Evolutionary conservation across 2,888 invertebrate species (phyloP), one percentile per base, ranked within the genome.

Genomic region (Hartigia nigra): DNA sequence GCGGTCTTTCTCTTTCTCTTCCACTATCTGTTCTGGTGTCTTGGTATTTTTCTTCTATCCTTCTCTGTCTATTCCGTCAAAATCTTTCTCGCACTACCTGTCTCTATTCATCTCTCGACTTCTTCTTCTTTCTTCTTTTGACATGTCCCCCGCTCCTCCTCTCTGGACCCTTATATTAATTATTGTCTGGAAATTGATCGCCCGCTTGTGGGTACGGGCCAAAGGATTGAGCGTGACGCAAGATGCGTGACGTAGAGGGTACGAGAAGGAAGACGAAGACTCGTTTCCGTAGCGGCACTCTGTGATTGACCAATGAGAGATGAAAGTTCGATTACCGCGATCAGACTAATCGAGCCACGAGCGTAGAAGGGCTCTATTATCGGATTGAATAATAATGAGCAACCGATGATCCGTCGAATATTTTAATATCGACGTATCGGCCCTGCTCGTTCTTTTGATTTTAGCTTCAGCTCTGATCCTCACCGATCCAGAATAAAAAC

Each of bases 51-150:
- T 32, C 69, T 72, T 78, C 79, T 77, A 76, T 79, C 80, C 75
- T 76, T 75, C 76, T 72, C 79, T 74, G 37, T 79, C 35, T 35
- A 70, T 74, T 78, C 74, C 72, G 76, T 77, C 74, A 81, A 72
- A 31, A 75, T 81, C 77, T 75, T 74, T 37, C 34, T 39, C 36
- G 23, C 37, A 36, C 37, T 32, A 34, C 70, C 70, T 31, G 12
- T 5, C 34, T 36, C 37, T 36, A 31, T 70, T 32, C 14, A 77
- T 77, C 81, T 84, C 85, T 84, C 78, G 81, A 81, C 78, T 80
- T 82, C 81, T 81, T 77, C 70, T 76, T 31, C 74, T 74, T 74
- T 76, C 55, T 32, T 76, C 12, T 74, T 76, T 78, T 76, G 37
- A 78, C 23, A 12, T 32, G 14, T 9, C 12, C 31, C 12, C 12